phyloP scores from a whole-genome alignment of 92 coral and sea anemone species.

The Actinernus sp. region DNA sequence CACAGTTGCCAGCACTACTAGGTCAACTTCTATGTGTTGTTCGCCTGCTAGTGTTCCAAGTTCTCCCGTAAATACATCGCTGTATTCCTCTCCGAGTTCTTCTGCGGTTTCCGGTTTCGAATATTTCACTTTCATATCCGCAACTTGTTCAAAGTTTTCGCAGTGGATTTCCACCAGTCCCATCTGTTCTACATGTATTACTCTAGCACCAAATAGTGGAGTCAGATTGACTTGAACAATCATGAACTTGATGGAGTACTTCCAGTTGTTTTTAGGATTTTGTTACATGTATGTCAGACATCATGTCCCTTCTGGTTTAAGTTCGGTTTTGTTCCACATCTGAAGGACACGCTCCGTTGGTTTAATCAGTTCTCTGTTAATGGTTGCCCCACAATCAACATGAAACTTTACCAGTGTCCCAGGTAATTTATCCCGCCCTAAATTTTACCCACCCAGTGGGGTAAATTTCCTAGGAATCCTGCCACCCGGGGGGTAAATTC shows the following conservation, averaged over 20 bases:
- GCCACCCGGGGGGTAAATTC: no score
- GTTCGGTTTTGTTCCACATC: conserved; percentile 61
- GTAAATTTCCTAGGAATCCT: no score
- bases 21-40: conserved; percentile 19
- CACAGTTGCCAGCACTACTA: conserved; percentile 9
- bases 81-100: not conserved
- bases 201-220: conserved; percentile 52
- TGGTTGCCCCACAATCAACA: conserved; percentile 46
- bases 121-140: not conserved
- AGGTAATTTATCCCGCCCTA: no score
- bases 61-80: conserved; percentile 18
- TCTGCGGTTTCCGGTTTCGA: not conserved
- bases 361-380: conserved; percentile 5
- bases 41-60: conserved; percentile 30
- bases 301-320: conserved; percentile 41
- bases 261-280: conserved; percentile 45
- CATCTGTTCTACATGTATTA: conserved; percentile 48
- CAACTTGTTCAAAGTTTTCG: conserved; percentile 28
- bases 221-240: conserved; percentile 35
- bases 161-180: conserved; percentile 19
- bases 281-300: conserved; percentile 24
- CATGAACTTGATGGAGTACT: conserved; percentile 51
- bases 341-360: conserved; percentile 31
- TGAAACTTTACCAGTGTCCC: conserved; percentile 40
- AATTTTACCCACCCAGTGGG: no score